A percentile compares a stretch with the other conserved stretches of the same genome.
Conservation (phyloP, 1,140 invertebrate genomes). For the Drosophila obscura region DNA sequence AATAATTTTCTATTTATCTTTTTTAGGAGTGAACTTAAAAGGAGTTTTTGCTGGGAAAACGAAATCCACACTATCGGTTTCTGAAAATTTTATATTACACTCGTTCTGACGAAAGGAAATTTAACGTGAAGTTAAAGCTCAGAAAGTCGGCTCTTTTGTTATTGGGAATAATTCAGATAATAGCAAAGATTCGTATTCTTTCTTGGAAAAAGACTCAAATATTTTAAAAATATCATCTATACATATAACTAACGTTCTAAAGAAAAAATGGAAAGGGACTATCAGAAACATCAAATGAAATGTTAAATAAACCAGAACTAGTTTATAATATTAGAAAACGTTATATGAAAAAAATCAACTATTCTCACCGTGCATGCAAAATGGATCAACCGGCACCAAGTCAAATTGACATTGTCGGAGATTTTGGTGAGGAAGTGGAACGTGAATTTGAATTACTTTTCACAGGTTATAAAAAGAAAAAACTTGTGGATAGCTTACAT, state of each 20-base stretch:
- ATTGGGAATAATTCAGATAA: background rate
- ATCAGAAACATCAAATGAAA: constrained; percentile 9
- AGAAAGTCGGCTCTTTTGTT: background rate
- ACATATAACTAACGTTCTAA: constrained; percentile 41
- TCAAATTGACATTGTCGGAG: constrained; percentile 39
- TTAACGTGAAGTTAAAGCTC: too few species aligned
- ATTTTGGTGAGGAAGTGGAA: constrained; percentile 42
- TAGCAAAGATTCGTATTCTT: constrained; percentile 2
- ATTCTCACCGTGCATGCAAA: constrained; percentile 11
- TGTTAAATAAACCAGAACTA: constrained; percentile 27
- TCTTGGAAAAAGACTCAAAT: background rate
- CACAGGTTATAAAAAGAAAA: constrained; percentile 87
- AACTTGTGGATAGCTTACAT: constrained; percentile 84
- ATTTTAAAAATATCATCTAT: background rate
- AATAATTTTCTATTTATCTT: too few species aligned
- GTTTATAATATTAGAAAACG: constrained; percentile 30
- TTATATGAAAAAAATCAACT: constrained; percentile 18
- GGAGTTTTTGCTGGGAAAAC: too few species aligned
- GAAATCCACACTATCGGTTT: too few species aligned
- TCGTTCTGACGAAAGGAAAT: too few species aligned
- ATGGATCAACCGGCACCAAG: constrained; percentile 16
- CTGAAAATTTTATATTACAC: too few species aligned
- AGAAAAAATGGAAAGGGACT: constrained; percentile 19
- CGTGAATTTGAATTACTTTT: constrained; percentile 65
- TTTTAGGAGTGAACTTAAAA: too few species aligned